Conservation (phyloP, 2,797 vertebrate genomes). For the Sebastolobus altivelis region DNA sequence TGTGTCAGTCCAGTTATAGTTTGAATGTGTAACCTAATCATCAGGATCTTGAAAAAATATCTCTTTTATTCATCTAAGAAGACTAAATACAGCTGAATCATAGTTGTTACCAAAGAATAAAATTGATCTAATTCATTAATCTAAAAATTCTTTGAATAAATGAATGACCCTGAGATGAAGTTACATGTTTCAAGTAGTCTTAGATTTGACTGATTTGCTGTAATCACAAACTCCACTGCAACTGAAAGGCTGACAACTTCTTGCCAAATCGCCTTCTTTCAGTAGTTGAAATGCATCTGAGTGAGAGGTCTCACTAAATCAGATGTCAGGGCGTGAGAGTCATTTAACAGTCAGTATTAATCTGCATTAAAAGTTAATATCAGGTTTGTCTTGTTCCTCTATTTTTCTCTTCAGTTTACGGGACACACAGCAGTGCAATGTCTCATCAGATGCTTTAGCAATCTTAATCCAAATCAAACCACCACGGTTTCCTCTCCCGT, state of each 20-base stretch:
- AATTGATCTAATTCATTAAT: neutral
- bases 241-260: neutral
- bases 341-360: slow-evolving; percentile 30
- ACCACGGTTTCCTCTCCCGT: neutral
- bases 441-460: slow-evolving; percentile 30
- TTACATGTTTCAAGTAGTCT: neutral
- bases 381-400: slow-evolving; percentile 5
- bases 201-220: neutral
- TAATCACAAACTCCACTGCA: neutral
- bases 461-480: slow-evolving; percentile 43
- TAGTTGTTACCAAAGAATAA: slow-evolving; percentile 1
- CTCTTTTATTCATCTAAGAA: neutral
- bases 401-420: slow-evolving; percentile 24
- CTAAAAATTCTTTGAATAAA: neutral
- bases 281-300: slow-evolving; percentile 37
- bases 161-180: neutral
- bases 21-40: neutral
- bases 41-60: neutral
- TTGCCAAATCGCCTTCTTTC: neutral
- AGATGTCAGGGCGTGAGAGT: slow-evolving; percentile 68
- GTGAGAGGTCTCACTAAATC: slow-evolving; percentile 76
- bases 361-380: slow-evolving; percentile 31
- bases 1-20: neutral
- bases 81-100: neutral
- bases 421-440: slow-evolving; percentile 3